These are phyloP conservation scores for Tipula helvola DNA, from an alignment of 2,888 invertebrate genomes.

Conservation along the genomic window DNA sequence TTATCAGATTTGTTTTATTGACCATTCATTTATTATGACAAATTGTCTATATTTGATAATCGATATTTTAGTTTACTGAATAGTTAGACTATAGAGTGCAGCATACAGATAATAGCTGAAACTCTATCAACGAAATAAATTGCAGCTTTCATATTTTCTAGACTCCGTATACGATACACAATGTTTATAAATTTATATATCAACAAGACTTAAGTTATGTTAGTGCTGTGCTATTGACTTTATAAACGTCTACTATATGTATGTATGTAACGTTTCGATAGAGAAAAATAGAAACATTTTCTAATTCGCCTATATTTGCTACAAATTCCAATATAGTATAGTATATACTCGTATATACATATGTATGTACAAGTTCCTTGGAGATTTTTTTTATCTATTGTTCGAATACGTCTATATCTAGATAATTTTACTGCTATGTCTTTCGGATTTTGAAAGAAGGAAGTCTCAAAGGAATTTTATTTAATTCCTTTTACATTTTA, in stretches of 20 bases:
- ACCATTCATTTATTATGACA: too few relatives aligned
- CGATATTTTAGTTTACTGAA: too few relatives aligned
- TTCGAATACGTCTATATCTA: not conserved
- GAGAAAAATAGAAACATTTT: not conserved
- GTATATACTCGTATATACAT: not conserved
- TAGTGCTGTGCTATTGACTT: too few relatives aligned
- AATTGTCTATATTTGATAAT: too few relatives aligned
- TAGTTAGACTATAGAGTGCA: too few relatives aligned
- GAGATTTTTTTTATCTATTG: not conserved
- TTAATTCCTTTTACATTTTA: not conserved
- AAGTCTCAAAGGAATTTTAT: not conserved
- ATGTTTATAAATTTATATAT: too few relatives aligned
- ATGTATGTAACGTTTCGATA: too few relatives aligned
- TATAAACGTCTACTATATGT: too few relatives aligned
- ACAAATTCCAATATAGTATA: not conserved
- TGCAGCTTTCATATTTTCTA: not conserved
- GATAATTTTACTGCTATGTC: not conserved
- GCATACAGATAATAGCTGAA: not conserved
- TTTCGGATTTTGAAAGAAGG: not conserved
- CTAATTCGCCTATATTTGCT: not conserved
- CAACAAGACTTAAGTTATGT: too few relatives aligned
- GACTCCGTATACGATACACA: not conserved
- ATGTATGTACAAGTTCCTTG: not conserved
- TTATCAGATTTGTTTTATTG: too few relatives aligned
- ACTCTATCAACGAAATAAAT: not conserved